Evolutionary conservation across 1,140 invertebrate species (phyloP).

Genomic region (Drosophila biarmipes): DNA sequence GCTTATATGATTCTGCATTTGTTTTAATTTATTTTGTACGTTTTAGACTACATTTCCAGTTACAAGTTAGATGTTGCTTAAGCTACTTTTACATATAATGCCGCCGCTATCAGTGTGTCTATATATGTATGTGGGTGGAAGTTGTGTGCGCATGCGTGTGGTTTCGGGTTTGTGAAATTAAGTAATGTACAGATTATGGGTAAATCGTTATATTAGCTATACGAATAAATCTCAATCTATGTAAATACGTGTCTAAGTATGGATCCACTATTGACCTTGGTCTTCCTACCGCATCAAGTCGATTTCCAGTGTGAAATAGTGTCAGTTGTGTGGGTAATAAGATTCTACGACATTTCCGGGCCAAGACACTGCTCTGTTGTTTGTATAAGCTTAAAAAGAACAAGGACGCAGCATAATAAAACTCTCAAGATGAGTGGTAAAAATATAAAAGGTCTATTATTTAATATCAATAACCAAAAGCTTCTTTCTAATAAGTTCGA

Average conservation of each 20-base stretch:
- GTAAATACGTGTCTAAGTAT: conserved; percentile 6
- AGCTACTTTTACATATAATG: conserved; percentile 35
- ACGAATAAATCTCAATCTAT: conserved; percentile 7
- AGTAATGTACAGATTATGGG: conserved; percentile 9
- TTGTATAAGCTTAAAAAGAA: no score
- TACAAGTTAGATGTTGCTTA: conserved; percentile 37
- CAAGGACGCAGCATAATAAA: no score
- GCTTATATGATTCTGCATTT: conserved; percentile 39
- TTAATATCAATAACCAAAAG: neutral
- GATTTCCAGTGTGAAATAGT: neutral
- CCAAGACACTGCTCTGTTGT: neutral
- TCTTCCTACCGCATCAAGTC: conserved; percentile 4
- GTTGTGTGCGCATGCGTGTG: conserved; percentile 10
- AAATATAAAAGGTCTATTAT: neutral
- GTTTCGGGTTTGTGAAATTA: neutral
- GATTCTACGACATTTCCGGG: neutral
- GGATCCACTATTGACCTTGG: conserved; percentile 22
- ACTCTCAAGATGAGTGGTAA: neutral
- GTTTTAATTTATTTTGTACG: conserved; percentile 43
- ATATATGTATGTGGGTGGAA: conserved; percentile 4
- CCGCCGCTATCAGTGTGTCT: conserved; percentile 8
- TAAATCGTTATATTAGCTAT: conserved; percentile 7
- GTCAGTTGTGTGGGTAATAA: neutral
- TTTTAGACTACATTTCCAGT: conserved; percentile 41
- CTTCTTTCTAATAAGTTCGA: no score